These are phyloP conservation scores for Streptopelia turtur DNA, from an alignment of 2,797 vertebrate genomes.

Conservation along the genomic window DNA sequence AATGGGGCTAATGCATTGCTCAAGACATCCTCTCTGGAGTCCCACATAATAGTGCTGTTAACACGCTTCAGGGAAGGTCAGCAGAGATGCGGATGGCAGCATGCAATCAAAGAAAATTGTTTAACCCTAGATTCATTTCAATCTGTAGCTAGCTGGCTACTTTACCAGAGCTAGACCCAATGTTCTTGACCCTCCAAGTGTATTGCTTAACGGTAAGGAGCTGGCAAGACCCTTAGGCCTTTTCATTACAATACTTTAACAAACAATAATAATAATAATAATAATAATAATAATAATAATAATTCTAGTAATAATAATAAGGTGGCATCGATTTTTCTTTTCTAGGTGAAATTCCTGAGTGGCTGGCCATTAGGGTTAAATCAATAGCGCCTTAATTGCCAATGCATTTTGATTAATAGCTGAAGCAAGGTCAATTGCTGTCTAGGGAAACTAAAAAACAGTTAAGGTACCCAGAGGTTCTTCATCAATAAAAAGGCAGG, in stretches of 20 bases:
- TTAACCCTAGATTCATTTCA: background rate
- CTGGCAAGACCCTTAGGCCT: background rate
- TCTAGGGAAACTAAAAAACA: background rate
- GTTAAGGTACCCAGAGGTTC: background rate
- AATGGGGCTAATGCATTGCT: background rate
- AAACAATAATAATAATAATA: background rate
- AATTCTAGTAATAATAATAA: background rate
- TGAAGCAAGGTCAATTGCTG: constrained; percentile 1
- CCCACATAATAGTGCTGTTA: background rate
- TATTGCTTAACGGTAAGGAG: background rate
- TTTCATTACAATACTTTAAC: background rate
- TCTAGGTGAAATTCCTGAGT: background rate
- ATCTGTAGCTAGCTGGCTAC: background rate
- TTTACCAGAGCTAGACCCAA: background rate
- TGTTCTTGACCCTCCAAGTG: background rate
- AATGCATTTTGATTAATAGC: background rate
- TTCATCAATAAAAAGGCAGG: background rate
- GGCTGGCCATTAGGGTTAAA: background rate
- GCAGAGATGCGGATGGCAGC: background rate
- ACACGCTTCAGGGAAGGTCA: constrained; percentile 1
- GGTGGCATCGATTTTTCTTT: background rate
- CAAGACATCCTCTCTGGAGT: background rate
- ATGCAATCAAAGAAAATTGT: background rate
- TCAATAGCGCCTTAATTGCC: constrained; percentile 28
- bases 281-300: background rate